phyloP scores from a whole-genome alignment of 2,113 vertebrate species.

The Hymenochirus boettgeri region DNA sequence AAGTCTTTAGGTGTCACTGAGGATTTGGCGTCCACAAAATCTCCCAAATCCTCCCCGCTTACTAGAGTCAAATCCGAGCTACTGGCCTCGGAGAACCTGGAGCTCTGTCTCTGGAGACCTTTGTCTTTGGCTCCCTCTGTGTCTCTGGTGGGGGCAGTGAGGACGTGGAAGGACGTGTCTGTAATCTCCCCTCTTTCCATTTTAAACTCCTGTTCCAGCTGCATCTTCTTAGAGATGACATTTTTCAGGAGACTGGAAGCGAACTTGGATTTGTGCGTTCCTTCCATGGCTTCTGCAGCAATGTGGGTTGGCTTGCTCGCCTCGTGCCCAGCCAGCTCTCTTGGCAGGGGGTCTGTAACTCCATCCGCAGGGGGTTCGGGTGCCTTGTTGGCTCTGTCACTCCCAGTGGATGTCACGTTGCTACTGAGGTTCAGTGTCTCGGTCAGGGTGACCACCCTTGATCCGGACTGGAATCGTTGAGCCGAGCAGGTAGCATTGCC shows the following conservation, averaged over 20 bases:
- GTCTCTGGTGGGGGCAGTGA: slow-evolving; percentile 54
- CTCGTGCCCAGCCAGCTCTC: slow-evolving; percentile 50
- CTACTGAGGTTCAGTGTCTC: slow-evolving; percentile 77
- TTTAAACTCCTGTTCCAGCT: slow-evolving; percentile 89
- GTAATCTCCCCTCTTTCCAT: slow-evolving; percentile 91
- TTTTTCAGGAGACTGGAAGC: slow-evolving; percentile 91
- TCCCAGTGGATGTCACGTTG: slow-evolving; percentile 58
- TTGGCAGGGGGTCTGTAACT: slow-evolving; percentile 60
- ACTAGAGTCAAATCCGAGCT: slow-evolving; percentile 68
- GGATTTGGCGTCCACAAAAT: slow-evolving; percentile 58
- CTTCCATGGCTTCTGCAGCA: slow-evolving; percentile 61
- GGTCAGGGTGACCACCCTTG: slow-evolving; percentile 72
- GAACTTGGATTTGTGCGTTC: slow-evolving; percentile 82
- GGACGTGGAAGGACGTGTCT: slow-evolving; percentile 62
- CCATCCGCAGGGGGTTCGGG: slow-evolving; percentile 68
- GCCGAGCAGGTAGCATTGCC: slow-evolving; percentile 55
- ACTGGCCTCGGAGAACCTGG: slow-evolving; percentile 69
- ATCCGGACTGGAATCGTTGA: slow-evolving; percentile 59
- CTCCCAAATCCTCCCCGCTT: slow-evolving; percentile 55
- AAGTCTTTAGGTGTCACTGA: slow-evolving; percentile 64
- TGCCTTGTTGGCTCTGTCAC: slow-evolving; percentile 54
- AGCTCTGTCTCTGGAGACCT: slow-evolving; percentile 67
- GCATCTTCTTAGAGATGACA: slow-evolving; percentile 96
- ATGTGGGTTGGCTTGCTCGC: slow-evolving; percentile 46
- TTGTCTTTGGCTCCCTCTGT: slow-evolving; percentile 44